Evolutionary conservation across 53 echinoderm and acorn worm genomes (phyloP).

Genomic region (Henricia sp.): DNA sequence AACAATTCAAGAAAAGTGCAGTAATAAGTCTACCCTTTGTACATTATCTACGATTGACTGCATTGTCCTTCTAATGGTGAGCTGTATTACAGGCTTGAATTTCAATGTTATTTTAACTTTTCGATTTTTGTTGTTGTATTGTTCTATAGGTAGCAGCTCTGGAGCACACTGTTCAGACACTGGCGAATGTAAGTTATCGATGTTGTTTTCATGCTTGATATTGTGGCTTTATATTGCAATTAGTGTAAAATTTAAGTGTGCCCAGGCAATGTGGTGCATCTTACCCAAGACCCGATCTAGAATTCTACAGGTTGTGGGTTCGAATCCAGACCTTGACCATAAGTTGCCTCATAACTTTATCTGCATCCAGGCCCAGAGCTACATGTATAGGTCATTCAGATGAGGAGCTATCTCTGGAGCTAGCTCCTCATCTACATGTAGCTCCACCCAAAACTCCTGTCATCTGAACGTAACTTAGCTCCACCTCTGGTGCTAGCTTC

Average conservation of each 20-base stretch:
- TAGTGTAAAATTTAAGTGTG: background rate
- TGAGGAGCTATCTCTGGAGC: no score
- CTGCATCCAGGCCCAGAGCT: no score
- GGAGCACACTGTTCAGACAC: slow-evolving; percentile 2
- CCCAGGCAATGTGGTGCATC: background rate
- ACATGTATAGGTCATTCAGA: no score
- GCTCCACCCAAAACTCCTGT: no score
- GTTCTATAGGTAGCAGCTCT: slow-evolving; percentile 47
- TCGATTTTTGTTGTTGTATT: background rate
- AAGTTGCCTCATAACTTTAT: no score
- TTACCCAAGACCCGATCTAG: background rate
- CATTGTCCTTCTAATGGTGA: background rate
- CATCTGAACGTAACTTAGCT: no score
- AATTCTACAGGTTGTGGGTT: no score
- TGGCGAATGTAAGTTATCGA: slow-evolving; percentile 42
- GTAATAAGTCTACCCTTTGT: background rate
- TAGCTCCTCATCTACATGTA: no score
- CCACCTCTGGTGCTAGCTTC: no score
- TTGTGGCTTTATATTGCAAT: background rate
- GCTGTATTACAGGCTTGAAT: background rate
- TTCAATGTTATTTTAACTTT: background rate
- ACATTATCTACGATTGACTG: background rate
- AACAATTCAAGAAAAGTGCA: background rate
- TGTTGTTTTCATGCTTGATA: background rate
- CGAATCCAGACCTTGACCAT: no score